phyloP scores from a whole-genome alignment of 2,888 invertebrate genomes.

The Leucophenga maculata region DNA sequence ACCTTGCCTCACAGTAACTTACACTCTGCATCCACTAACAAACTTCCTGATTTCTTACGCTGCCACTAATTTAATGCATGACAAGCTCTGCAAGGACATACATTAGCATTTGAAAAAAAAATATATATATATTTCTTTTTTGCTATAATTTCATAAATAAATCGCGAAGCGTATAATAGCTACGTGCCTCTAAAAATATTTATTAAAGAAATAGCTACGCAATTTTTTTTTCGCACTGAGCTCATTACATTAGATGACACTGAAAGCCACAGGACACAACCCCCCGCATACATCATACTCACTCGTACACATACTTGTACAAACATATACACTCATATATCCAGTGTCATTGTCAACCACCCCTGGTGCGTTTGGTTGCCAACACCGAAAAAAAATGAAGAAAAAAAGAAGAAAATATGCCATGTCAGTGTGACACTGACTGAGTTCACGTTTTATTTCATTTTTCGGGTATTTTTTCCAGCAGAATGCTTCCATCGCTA shows the following conservation, averaged over 20 bases:
- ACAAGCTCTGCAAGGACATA: too few relatives aligned
- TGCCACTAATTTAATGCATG: too few relatives aligned
- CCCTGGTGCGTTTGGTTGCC: too few relatives aligned
- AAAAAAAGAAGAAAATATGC: not conserved
- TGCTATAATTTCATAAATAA: too few relatives aligned
- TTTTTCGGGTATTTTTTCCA: slow-evolving; percentile 8
- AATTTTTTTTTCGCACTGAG: not conserved
- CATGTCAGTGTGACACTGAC: slow-evolving; percentile 20
- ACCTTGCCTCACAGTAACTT: too few relatives aligned
- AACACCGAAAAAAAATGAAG: too few relatives aligned
- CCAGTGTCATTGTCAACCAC: not conserved
- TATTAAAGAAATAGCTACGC: not conserved
- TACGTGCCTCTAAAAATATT: not conserved
- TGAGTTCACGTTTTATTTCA: not conserved
- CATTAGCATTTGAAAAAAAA: too few relatives aligned
- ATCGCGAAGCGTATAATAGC: too few relatives aligned
- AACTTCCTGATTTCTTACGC: too few relatives aligned
- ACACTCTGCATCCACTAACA: too few relatives aligned
- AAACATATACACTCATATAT: not conserved
- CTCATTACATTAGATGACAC: slow-evolving; percentile 27
- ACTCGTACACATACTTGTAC: not conserved
- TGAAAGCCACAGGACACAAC: slow-evolving; percentile 8
- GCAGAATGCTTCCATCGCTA: not conserved
- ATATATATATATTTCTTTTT: too few relatives aligned
- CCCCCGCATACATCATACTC: not conserved